Evolutionary conservation across 2,888 invertebrate genomes (phyloP), one percentile per base, ranked within the genome.

Genomic region (Acrocyrtus sp.): DNA sequence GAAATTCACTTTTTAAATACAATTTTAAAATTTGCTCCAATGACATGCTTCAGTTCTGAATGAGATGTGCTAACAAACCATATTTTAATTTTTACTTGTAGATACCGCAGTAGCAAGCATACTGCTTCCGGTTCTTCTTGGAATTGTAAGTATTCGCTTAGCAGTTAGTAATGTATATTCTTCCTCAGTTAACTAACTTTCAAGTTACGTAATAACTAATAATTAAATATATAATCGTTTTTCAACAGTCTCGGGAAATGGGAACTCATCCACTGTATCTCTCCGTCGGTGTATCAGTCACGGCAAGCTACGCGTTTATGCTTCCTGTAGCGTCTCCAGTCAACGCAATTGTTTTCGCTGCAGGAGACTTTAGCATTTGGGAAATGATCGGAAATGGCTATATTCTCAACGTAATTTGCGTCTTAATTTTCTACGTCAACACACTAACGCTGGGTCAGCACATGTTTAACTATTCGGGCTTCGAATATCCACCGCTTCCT

Each of bases 281-380:
- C 83, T 94, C 96, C 90, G 87, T 96, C 81, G 95, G 96, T 0
- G 93, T 94, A 0, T 89, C 95, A 0, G 86, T 96, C 22, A 91
- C 94, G 2, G 94, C 95, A 83, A 95, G 95, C 60, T 95, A 95
- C 87, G 95, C 93, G 8, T 94, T 96, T 88, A 77, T 78, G 75
- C 75, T 80, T 51, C 96, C 96, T 0, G 96, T 96, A 15, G 96
- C 95, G 51, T 96, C 96, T 0, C 96, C 96, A 1, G 95, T 96
- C n/a, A 97, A 97, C 85, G 96, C 96, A 2, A 93, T 77, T 21
- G 95, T 93, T 0, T 93, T 93, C 21, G 93, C 92, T 0, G 92
- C 92, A 12, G 92, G 92, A 3, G 90, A 90, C 34, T 75, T 80
- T 53, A 74, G 67, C 21, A 75, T 79, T 12, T 69, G 43, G 29